phyloP scores from a whole-genome alignment of 37 sponge, comb jelly and placozoan species.

The Trichoplax adhaerens region DNA sequence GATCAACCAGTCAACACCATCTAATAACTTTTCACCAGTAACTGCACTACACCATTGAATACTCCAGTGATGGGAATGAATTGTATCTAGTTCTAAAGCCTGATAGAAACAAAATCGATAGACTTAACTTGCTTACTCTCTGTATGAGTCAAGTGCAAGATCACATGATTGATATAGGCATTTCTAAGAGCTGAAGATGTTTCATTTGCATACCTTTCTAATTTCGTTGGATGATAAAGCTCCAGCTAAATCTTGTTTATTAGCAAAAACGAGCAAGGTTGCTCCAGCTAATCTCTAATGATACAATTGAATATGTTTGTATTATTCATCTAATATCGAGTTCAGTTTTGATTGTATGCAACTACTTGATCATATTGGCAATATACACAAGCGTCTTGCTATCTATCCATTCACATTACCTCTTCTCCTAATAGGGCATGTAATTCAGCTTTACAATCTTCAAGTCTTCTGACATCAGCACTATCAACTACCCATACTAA shows the following conservation, averaged over 20 bases:
- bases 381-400: not conserved
- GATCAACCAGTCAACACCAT: conserved; percentile 89
- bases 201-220: conserved; percentile 21
- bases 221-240: conserved; percentile 78
- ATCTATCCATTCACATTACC: conserved; percentile 13
- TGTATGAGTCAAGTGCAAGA: not conserved
- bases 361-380: not conserved
- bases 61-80: conserved; percentile 93
- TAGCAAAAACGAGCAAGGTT: conserved; percentile 95
- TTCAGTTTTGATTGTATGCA: not conserved
- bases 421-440: conserved; percentile 60
- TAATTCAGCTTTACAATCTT: conserved; percentile 63
- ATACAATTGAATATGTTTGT: not conserved
- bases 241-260: conserved; percentile 96
- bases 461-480: conserved; percentile 73
- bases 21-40: conserved; percentile 73
- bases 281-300: conserved; percentile 82
- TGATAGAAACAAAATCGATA: conserved; percentile 5
- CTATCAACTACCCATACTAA: conserved; percentile 99
- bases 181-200: conserved; percentile 1
- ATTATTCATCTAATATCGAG: not conserved
- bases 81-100: conserved; percentile 59
- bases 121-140: not conserved
- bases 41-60: conserved; percentile 83
- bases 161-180: not conserved